Evolutionary conservation across 2,113 vertebrate species (phyloP).

Genomic region (Limnothrissa miodon): DNA sequence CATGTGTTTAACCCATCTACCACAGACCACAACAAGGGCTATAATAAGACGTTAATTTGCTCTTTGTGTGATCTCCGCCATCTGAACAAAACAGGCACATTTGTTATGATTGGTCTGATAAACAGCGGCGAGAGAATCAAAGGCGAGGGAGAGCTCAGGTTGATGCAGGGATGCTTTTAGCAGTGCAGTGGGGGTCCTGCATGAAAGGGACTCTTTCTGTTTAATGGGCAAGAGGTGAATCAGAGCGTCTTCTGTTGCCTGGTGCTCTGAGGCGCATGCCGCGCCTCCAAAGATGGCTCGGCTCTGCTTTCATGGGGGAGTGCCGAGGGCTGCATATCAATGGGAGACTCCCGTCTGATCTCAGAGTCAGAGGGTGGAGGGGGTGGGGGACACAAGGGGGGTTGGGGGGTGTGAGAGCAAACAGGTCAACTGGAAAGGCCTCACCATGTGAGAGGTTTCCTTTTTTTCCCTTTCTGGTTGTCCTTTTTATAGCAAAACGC

Average conservation of each 20-base stretch:
- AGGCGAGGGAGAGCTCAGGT: neutral
- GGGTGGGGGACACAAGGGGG: neutral
- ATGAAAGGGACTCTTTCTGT: conserved; percentile 3
- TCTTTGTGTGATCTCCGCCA: neutral
- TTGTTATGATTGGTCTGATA: neutral
- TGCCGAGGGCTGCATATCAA: neutral
- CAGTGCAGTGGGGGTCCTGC: neutral
- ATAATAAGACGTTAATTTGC: neutral
- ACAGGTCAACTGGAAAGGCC: conserved; percentile 17
- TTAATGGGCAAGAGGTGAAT: conserved; percentile 7
- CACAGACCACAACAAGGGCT: neutral
- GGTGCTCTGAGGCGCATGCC: neutral
- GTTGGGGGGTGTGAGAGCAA: neutral
- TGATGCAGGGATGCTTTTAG: neutral
- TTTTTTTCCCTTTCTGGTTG: neutral
- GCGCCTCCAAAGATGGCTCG: neutral
- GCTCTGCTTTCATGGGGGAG: neutral
- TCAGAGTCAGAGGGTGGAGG: neutral
- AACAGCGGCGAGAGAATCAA: neutral
- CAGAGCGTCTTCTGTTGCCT: conserved; percentile 12
- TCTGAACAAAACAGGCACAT: neutral
- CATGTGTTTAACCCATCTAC: neutral
- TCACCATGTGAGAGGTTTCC: neutral
- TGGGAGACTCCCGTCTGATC: neutral
- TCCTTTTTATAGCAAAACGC: neutral